phyloP scores from a whole-genome alignment of 1,140 invertebrate genomes.

The Nebria ingens region DNA sequence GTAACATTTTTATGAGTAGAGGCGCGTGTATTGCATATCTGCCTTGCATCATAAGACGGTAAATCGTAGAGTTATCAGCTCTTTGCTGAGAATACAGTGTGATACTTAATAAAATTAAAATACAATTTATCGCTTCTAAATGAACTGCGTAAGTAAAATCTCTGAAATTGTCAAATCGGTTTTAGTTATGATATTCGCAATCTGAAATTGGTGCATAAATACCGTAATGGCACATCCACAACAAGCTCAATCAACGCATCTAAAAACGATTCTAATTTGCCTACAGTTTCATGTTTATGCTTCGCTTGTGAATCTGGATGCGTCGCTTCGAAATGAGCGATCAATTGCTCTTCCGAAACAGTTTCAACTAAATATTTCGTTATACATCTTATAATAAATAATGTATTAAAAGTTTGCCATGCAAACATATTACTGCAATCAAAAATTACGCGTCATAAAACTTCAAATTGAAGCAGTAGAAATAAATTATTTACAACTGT shows the following conservation, averaged over 20 bases:
- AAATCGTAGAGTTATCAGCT: constrained; percentile 45
- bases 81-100: constrained; percentile 72
- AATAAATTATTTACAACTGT: no score
- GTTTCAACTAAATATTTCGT: constrained; percentile 82
- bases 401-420: constrained; percentile 90
- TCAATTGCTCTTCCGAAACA: constrained; percentile 61
- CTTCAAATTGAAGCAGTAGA: constrained; percentile 12
- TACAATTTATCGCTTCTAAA: constrained; percentile 75
- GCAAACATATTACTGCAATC: constrained; percentile 74
- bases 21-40: constrained; percentile 58
- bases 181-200: constrained; percentile 24
- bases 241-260: constrained; percentile 62
- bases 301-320: constrained; percentile 22
- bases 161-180: constrained; percentile 42
- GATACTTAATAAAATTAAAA: constrained; percentile 77
- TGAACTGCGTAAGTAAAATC: constrained; percentile 83
- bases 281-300: constrained; percentile 18
- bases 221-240: constrained; percentile 65
- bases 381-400: constrained; percentile 82
- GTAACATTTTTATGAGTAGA: constrained; percentile 62
- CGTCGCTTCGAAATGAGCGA: constrained; percentile 58
- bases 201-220: constrained; percentile 33
- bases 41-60: constrained; percentile 62
- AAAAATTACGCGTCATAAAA: constrained; percentile 10
- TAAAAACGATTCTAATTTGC: constrained; percentile 48